Evolutionary conservation across 92 coral and sea anemone species (phyloP), one percentile per base, ranked within the genome.

Genomic region (Siderastrea siderea): DNA sequence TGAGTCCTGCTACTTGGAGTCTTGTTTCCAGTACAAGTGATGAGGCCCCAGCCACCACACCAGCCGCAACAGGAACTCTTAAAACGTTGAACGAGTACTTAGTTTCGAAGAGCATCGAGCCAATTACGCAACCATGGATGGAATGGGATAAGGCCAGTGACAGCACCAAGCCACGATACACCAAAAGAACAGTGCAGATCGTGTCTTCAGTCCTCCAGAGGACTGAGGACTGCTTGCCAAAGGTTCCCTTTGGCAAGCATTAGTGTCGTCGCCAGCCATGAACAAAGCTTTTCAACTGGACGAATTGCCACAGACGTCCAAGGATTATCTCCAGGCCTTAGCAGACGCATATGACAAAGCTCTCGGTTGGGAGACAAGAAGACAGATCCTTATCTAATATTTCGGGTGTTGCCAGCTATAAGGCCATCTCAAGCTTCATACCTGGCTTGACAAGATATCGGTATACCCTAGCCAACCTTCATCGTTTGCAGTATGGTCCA

Each of bases 211-310:
- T n/a, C n/a, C n/a, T n/a, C n/a, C n/a, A n/a, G n/a, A n/a, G n/a
- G n/a, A n/a, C n/a, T n/a, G n/a, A n/a, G n/a, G n/a, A n/a, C n/a
- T n/a, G n/a, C n/a, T n/a, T n/a, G n/a, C n/a, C n/a, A n/a, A n/a
- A 60, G 78, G 62, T 55, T 50, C 76, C 48, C 67, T 82, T 69
- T 82, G 78, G 86, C 86, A 81, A 81, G 64, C 86, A 10, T 16
- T 81, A 16, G 67, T 81, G 45, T 81, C 86, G 54, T 68, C 78
- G 50, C 86, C 85, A 9, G 85, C 85, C 67, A 82, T 82, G 86
- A 68, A 69, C 65, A 82, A 82, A 68, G 86, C 86, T 50, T 77
- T 82, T 17, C 47, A 48, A 9, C 66, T 82, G 38, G 70, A 83
- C 12, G 71, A 83, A 83, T 63, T 83, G 14, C 15, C 69, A 5